Evolutionary conservation across 2,888 invertebrate species (phyloP).

Genomic region (Enoplolaimus lenunculus): DNA sequence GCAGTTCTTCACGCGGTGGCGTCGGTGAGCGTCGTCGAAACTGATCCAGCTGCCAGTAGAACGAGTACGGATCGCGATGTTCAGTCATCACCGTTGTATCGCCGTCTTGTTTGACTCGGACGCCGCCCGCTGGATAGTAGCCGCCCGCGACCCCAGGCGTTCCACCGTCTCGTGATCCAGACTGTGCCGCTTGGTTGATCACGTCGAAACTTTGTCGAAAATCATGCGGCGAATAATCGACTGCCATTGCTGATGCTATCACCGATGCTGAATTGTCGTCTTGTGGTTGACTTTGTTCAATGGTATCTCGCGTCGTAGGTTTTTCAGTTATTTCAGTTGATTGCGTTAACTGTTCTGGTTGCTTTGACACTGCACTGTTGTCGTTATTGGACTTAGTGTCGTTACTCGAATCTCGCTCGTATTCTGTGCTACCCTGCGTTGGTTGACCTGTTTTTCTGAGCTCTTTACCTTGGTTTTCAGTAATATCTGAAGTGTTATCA

Average conservation of each 20-base stretch:
- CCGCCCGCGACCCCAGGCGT: background rate
- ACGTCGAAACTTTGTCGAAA: conserved; percentile 20
- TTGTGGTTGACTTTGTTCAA: background rate
- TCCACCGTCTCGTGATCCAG: conserved; percentile 4
- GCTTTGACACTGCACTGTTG: background rate
- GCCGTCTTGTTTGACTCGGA: conserved; percentile 31
- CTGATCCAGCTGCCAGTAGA: conserved; percentile 41
- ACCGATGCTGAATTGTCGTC: too few species aligned
- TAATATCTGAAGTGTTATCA: background rate
- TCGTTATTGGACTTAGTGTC: background rate
- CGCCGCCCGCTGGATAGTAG: conserved; percentile 25
- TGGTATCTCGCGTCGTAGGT: background rate
- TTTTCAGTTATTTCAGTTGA: background rate
- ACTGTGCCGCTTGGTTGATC: conserved; percentile 21
- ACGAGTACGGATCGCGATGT: conserved; percentile 40
- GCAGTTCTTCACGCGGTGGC: conserved; percentile 25
- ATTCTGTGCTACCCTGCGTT: background rate
- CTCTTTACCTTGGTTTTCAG: background rate
- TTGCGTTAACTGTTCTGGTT: background rate
- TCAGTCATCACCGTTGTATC: conserved; percentile 39
- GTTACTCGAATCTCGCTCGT: background rate
- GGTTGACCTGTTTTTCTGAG: background rate
- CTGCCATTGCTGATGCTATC: background rate
- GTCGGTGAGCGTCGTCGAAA: conserved; percentile 25
- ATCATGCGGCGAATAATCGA: conserved; percentile 22